These are phyloP conservation scores for Drosophila seclusa DNA, from an alignment of 2,888 invertebrate species.

Conservation along the genomic window DNA sequence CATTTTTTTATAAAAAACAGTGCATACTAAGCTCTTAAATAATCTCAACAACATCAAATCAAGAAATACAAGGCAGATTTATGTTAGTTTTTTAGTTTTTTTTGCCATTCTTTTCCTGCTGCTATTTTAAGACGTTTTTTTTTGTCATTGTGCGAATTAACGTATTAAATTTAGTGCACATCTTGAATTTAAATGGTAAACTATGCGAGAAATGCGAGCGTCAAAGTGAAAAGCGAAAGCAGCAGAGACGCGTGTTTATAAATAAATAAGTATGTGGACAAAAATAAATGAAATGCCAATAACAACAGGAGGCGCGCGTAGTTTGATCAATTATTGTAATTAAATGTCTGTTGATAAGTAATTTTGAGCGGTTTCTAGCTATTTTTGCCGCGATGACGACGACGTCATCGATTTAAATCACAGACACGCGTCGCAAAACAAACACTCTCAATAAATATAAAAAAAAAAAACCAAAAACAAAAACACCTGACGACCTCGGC, in stretches of 20 bases:
- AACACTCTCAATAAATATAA: constrained; percentile 29
- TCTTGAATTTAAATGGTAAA: constrained; percentile 71
- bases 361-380: constrained; percentile 29
- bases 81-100: constrained; percentile 31
- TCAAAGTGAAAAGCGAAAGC: constrained; percentile 55
- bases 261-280: constrained; percentile 19
- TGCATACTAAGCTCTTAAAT: constrained; percentile 11
- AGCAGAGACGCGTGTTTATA: constrained; percentile 21
- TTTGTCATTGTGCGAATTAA: constrained; percentile 58
- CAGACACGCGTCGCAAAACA: constrained; percentile 50
- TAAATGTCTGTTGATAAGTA: constrained; percentile 49
- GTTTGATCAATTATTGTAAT: constrained; percentile 69
- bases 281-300: constrained; percentile 24
- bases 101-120: constrained; percentile 16
- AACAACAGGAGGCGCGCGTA: constrained; percentile 27
- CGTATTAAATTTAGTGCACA: constrained; percentile 70
- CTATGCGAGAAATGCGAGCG: constrained; percentile 70
- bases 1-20: not conserved
- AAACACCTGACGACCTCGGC: constrained; percentile 72
- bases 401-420: constrained; percentile 70
- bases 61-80: constrained; percentile 18
- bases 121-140: constrained; percentile 62
- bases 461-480: constrained; percentile 8
- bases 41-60: constrained; percentile 38
- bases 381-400: constrained; percentile 42